Evolutionary conservation across 1,140 invertebrate genomes (phyloP).

Genomic region (Drosophila triauraria): DNA sequence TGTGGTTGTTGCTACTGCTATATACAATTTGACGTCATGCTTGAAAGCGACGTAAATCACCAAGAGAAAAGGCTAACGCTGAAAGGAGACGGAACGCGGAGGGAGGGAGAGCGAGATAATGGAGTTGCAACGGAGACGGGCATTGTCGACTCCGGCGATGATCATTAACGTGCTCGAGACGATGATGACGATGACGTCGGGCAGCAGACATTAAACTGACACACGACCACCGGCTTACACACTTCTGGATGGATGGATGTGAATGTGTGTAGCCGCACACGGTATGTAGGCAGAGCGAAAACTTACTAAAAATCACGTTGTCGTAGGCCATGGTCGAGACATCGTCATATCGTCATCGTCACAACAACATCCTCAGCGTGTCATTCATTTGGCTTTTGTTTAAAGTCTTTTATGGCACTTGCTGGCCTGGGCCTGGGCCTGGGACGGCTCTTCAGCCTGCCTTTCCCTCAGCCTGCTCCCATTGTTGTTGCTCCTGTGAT

Average conservation of each 20-base stretch:
- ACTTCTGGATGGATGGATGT: conserved; percentile 26
- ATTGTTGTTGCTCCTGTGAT: conserved; percentile 32
- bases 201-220: conserved; percentile 79
- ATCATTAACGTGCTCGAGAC: conserved; percentile 27
- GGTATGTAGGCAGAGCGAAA: conserved; percentile 44
- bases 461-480: background rate
- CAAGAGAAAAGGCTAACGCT: conserved; percentile 46
- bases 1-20: conserved; percentile 34
- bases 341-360: conserved; percentile 58
- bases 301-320: conserved; percentile 80
- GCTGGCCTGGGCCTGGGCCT: conserved; percentile 12
- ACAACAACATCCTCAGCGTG: conserved; percentile 68
- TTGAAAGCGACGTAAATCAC: conserved; percentile 76
- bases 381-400: conserved; percentile 77
- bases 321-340: conserved; percentile 79
- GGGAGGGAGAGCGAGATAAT: conserved; percentile 46
- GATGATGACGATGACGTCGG: conserved; percentile 54
- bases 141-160: conserved; percentile 35
- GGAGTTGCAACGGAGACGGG: conserved; percentile 69
- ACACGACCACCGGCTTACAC: conserved; percentile 66
- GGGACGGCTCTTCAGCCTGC: background rate
- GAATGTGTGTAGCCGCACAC: background rate
- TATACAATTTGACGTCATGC: conserved; percentile 79
- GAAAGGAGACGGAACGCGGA: background rate
- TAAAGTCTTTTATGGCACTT: conserved; percentile 61